Base-by-base conservation (phyloP, 2,888 invertebrate species). In the Sesia bembeciformis region DNA sequence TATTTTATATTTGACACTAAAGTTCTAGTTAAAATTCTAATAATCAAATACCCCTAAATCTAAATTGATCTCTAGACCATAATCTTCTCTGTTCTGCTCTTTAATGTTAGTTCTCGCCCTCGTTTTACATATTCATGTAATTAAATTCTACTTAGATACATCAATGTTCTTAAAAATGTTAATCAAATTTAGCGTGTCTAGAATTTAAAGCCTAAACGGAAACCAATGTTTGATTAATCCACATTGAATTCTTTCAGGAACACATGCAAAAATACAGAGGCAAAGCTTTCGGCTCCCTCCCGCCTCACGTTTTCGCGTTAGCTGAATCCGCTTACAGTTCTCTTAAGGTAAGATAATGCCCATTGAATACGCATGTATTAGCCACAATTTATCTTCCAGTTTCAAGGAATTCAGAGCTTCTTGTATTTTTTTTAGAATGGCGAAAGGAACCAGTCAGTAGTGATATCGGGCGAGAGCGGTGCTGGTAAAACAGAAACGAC, bases 401-500 rank as follows among this genome's bases (percentile, higher is more conserved):
- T 8, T 5, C 4, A 46, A 46, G 8, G 4, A n/a, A 46, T 43
- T 43, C 4, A 43, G 8, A 8, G 8, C 43, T 8, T 43, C 8
- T 43, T 46, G 0, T 46, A 46, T 46, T n/a, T 8, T 46, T 46
- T 5, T 8, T 62, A 89, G 89, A 88, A 84, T 55, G 89, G 87
- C 6, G 88, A 88, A 63, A 86, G 77, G 63, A 90, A 90, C 75
- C 95, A 97, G 83, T 96, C 96, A 53, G 94, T 96, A 68, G 96
- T 97, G 55, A 97, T 97, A 90, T 96, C 96, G 46, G 97, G 97
- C 3, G 97, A 97, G 84, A 96, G 96, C 68, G 97, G 97, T 4
- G 97, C 97, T 4, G 97, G 97, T 53, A 97, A 97, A 87, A 97
- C 97, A 0, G 97, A 97, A 82, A 96, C 96, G 53, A 97, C 97